A percentile compares a stretch with the other conserved stretches of the same genome.
Conservation (phyloP, 2,113 vertebrate genomes). For the Pavo muticus region DNA sequence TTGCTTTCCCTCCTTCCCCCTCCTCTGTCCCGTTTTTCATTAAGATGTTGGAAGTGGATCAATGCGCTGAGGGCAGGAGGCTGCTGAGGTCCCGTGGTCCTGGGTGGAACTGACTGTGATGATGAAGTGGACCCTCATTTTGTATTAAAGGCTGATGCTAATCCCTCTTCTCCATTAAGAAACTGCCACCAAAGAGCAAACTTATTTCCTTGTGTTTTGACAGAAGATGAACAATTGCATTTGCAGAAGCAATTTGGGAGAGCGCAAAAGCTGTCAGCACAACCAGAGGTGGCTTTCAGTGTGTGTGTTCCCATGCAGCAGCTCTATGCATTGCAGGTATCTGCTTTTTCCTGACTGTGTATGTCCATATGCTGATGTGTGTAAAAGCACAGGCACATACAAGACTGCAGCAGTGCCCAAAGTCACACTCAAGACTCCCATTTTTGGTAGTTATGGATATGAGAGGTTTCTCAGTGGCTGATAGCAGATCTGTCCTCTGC, state of each 20-base stretch:
- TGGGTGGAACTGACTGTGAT: background rate
- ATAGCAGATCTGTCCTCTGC: background rate
- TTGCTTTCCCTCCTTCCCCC: background rate
- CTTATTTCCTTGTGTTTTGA: slow-evolving; percentile 65
- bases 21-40: background rate
- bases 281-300: background rate
- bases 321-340: background rate
- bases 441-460: background rate
- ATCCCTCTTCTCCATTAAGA: slow-evolving; percentile 54
- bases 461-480: background rate
- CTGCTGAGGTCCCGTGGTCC: background rate
- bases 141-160: slow-evolving; percentile 34
- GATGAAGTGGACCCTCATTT: slow-evolving; percentile 30
- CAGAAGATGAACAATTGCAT: slow-evolving; percentile 53
- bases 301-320: background rate
- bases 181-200: slow-evolving; percentile 41
- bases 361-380: background rate
- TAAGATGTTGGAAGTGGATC: background rate
- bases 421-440: background rate
- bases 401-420: background rate
- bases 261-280: slow-evolving; percentile 35
- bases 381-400: accelerated
- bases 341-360: background rate
- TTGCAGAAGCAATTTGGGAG: slow-evolving; percentile 62
- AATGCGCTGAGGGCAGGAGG: background rate